phyloP scores from a whole-genome alignment of 1,140 invertebrate species.

The Aphis gossypii region DNA sequence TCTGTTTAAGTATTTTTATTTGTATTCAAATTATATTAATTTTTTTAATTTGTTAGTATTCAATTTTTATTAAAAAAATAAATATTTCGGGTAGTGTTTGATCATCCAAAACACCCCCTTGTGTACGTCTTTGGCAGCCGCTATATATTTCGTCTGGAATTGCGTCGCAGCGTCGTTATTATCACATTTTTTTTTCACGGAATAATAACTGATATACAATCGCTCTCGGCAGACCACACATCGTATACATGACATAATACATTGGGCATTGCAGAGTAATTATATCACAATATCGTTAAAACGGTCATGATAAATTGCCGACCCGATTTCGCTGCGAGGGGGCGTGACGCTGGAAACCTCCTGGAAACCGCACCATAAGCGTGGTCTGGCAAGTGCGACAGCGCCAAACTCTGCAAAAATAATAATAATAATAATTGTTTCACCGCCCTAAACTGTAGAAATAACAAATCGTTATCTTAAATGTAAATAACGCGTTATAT shows the following conservation, averaged over 20 bases:
- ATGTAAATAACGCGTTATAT: not conserved
- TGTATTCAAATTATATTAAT: no score
- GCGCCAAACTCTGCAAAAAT: not conserved
- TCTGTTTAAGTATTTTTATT: no score
- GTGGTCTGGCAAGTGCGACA: not conserved
- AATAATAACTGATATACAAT: no score
- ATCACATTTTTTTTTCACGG: not conserved
- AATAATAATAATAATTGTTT: not conserved
- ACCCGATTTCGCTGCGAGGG: not conserved
- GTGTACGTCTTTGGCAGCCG: no score
- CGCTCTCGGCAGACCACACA: not conserved
- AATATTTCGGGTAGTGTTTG: no score
- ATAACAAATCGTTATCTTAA: not conserved
- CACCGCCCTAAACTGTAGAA: not conserved
- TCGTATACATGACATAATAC: not conserved
- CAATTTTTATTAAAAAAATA: no score
- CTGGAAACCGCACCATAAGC: not conserved
- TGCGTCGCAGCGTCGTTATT: not conserved
- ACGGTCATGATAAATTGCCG: not conserved
- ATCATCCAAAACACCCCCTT: no score
- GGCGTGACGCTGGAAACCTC: not conserved
- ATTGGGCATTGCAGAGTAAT: not conserved
- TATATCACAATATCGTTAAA: not conserved
- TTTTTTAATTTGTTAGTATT: no score
- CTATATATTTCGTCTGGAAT: not conserved